Base-by-base conservation (phyloP, 2,797 vertebrate genomes). In the Meda fulgida region DNA sequence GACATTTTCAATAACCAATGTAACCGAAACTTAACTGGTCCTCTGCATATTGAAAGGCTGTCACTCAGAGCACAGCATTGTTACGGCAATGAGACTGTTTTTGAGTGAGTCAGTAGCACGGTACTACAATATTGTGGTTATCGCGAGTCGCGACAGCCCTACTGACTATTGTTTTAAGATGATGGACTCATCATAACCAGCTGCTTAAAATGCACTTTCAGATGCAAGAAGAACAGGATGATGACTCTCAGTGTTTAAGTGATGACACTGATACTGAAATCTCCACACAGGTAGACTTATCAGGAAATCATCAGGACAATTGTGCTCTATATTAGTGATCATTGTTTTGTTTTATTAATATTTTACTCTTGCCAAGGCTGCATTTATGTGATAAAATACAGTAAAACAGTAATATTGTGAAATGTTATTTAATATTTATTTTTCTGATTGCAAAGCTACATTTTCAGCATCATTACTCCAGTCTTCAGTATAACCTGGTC, bases 221-320 rank as follows among this genome's bases (percentile, higher is more conserved):
- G 95, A 96, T 96, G 95, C 94, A 95, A 38, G 97, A 97, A 60
- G 94, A 96, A 60, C 92, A 94, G n/a, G 97, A 98, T 88, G 95
- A 96, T 65, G 97, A 99, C 88, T 96, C 96, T 0, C 97, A 97
- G 71, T 96, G 96, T 91, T 90, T 99, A 85, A 97, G 96, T 21
- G 97, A 98, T 63, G 98, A 98, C 88, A 98, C 97, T 0, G 98
- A 99, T 84, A 95, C 93, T 23, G 98, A 99, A 90, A 92, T 97
- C 90, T 95, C 95, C 78, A 95, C 96, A 63, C 97, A 98, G 96
- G 97, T 98, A 29, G 19, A 70, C 63, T 5, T 16, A 3, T 65
- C 60, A 29, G 26, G 1, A 63, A 63, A 63, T 43, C 0, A 34
- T 3, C 26, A 16, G 13, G 10, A 65, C 31, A 65, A 14, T 3